Percentiles rank a stretch among this genome's conserved stretches.
Evolutionary conservation across 1,140 invertebrate species (phyloP).

Genomic region (Procambarus clarkii): DNA sequence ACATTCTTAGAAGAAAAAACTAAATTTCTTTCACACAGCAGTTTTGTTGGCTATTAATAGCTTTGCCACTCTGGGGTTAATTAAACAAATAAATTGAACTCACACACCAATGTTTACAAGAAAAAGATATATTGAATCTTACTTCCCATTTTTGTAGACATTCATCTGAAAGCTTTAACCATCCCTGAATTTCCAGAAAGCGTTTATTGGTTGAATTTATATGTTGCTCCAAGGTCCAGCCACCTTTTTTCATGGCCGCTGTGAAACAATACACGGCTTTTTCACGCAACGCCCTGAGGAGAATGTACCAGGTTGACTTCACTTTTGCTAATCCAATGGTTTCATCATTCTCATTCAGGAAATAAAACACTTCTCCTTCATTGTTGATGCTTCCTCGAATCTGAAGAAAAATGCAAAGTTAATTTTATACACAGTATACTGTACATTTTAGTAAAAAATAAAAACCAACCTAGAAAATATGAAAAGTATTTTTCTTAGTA

Average conservation of each 20-base stretch:
- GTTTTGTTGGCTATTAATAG: too few species aligned
- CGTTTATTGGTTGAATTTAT: slow-evolving; percentile 29
- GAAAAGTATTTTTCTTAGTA: too few species aligned
- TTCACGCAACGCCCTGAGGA: slow-evolving; percentile 37
- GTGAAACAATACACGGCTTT: slow-evolving; percentile 24
- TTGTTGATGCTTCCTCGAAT: background rate
- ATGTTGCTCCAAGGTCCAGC: background rate
- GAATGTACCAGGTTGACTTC: slow-evolving; percentile 36
- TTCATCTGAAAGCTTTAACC: slow-evolving; percentile 24
- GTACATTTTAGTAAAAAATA: too few species aligned
- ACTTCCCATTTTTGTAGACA: slow-evolving; percentile 10
- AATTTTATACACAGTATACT: too few species aligned
- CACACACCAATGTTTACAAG: background rate
- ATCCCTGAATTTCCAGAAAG: slow-evolving; percentile 27
- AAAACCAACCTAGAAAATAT: too few species aligned
- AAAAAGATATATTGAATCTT: background rate
- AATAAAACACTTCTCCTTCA: slow-evolving; percentile 53
- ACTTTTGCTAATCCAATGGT: slow-evolving; percentile 49
- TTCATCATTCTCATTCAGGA: slow-evolving; percentile 5
- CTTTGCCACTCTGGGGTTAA: too few species aligned
- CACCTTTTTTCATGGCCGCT: slow-evolving; percentile 4
- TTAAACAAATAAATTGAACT: too few species aligned
- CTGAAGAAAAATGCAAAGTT: background rate
- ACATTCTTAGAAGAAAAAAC: too few species aligned
- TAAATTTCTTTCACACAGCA: too few species aligned